These are phyloP conservation scores for Lerista edwardsae DNA, from an alignment of 2,797 vertebrate species.

Conservation along the genomic window DNA sequence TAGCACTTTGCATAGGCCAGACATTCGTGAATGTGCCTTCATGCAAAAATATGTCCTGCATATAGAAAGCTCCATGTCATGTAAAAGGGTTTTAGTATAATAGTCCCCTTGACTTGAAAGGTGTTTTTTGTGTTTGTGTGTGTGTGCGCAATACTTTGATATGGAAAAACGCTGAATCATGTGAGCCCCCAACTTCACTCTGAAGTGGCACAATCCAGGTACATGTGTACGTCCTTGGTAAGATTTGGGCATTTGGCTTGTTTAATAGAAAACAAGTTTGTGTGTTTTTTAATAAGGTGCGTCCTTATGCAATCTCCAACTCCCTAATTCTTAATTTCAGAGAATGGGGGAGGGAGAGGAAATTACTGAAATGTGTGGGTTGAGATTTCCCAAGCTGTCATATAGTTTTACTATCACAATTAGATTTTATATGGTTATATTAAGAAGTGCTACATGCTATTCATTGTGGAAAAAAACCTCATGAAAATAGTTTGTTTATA, in stretches of 20 bases:
- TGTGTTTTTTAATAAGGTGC: conserved; percentile 45
- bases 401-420: conserved; percentile 46
- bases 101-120: not conserved
- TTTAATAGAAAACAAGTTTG: conserved; percentile 55
- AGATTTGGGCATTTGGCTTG: not conserved
- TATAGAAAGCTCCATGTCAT: not conserved
- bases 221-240: not conserved
- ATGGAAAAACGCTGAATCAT: not conserved
- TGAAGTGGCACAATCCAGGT: not conserved
- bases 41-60: not conserved
- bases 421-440: conserved; percentile 19
- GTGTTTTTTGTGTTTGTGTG: not conserved
- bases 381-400: conserved; percentile 17
- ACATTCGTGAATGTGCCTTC: not conserved
- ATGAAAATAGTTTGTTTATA: conserved; percentile 32
- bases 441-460: conserved; percentile 17
- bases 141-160: not conserved
- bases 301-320: conserved; percentile 29
- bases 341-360: conserved; percentile 22
- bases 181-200: not conserved
- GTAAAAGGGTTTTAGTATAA: not conserved
- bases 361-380: conserved; percentile 48
- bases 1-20: too few species aligned
- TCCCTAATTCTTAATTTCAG: conserved; percentile 15
- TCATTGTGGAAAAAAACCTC: conserved; percentile 12